Conservation (phyloP, 2,888 invertebrate genomes). For the Pachliopta kotzebuea region DNA sequence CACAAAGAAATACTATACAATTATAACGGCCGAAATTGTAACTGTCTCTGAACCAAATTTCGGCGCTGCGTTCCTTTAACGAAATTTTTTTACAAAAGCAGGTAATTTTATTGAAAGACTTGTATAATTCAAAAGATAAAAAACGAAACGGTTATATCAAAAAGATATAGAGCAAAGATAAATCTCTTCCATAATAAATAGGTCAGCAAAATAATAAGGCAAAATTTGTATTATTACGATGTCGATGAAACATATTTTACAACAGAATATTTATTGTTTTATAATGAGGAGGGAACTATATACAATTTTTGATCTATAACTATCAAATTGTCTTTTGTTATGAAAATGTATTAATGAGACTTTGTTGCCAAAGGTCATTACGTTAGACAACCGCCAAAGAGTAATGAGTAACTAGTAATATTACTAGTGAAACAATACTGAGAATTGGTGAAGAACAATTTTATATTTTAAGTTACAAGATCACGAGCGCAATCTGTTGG, state of each 20-base stretch:
- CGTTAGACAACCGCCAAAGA: too few species aligned
- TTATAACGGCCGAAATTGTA: slow-evolving; percentile 80
- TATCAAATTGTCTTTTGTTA: too few species aligned
- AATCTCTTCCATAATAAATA: slow-evolving; percentile 67
- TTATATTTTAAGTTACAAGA: too few species aligned
- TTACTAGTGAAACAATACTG: too few species aligned
- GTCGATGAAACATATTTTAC: slow-evolving; percentile 56
- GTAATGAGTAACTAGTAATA: too few species aligned
- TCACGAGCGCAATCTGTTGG: too few species aligned
- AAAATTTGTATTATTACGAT: slow-evolving; percentile 64
- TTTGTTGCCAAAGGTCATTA: too few species aligned
- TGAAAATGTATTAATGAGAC: too few species aligned
- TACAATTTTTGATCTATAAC: not conserved
- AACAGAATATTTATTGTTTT: slow-evolving; percentile 67
- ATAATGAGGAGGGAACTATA: slow-evolving; percentile 53
- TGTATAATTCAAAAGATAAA: slow-evolving; percentile 56
- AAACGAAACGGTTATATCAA: slow-evolving; percentile 60
- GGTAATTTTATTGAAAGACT: slow-evolving; percentile 68
- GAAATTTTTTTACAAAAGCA: slow-evolving; percentile 65
- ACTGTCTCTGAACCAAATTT: slow-evolving; percentile 73
- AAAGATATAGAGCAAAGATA: slow-evolving; percentile 56
- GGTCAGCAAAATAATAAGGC: slow-evolving; percentile 59
- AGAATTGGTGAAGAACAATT: too few species aligned
- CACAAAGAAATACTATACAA: slow-evolving; percentile 78
- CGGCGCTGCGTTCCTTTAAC: slow-evolving; percentile 56